These are phyloP conservation scores for Burhinus bistriatus DNA, from an alignment of 2,113 vertebrate species.

Conservation along the genomic window DNA sequence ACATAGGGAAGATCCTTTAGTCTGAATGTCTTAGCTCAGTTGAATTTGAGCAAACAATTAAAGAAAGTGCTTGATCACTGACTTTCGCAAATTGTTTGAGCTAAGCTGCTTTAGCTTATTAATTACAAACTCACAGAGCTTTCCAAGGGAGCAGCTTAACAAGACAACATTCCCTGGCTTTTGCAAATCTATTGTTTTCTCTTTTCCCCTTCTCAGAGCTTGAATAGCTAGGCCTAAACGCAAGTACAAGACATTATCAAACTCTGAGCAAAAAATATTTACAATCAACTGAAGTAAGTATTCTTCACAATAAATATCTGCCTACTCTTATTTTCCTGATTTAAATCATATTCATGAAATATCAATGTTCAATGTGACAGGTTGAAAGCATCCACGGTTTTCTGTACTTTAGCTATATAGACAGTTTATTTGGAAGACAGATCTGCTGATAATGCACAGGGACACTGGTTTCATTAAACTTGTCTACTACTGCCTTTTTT, in stretches of 20 bases:
- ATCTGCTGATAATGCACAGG: not conserved
- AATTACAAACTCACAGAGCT: constrained; percentile 2
- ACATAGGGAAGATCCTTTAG: not conserved
- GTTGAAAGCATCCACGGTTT: not conserved
- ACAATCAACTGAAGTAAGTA: not conserved
- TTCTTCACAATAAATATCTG: not conserved
- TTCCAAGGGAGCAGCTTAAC: constrained; percentile 13
- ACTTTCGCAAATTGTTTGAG: not conserved
- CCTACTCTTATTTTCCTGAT: not conserved
- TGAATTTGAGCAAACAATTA: not conserved
- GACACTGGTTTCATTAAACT: not conserved
- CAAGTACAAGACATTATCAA: not conserved
- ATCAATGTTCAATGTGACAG: not conserved
- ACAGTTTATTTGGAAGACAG: not conserved
- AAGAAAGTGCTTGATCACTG: not conserved
- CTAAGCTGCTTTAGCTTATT: constrained; percentile 45
- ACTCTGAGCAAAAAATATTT: not conserved
- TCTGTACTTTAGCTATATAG: not conserved
- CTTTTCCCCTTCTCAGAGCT: not conserved
- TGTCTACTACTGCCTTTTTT: not conserved
- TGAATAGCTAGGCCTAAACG: not conserved
- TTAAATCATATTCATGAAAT: not conserved
- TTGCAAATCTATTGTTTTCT: not conserved
- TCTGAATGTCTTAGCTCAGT: not conserved
- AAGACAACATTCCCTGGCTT: constrained; percentile 7